A percentile compares a stretch with the other conserved stretches of the same genome.
Evolutionary conservation across 2,888 invertebrate species (phyloP).

Genomic region (Phengaris arion): DNA sequence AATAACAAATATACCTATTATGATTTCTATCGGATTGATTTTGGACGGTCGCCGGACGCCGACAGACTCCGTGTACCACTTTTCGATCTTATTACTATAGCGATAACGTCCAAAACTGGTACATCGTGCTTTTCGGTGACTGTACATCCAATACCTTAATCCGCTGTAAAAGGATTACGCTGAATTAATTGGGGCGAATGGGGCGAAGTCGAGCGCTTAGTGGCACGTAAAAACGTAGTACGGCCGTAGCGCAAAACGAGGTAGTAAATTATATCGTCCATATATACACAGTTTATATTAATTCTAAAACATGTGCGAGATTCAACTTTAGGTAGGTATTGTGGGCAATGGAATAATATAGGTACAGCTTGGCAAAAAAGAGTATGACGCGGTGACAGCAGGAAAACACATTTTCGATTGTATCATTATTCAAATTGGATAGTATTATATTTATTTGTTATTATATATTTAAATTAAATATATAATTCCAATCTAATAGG

Average conservation of each 20-base stretch:
- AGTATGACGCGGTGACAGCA: too few species aligned
- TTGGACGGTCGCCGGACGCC: neutral
- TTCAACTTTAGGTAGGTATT: too few species aligned
- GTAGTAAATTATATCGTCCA: neutral
- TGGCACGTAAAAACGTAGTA: slow-evolving; percentile 15
- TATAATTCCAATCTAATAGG: too few species aligned
- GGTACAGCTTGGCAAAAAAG: too few species aligned
- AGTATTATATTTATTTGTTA: too few species aligned
- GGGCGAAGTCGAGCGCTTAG: slow-evolving; percentile 12
- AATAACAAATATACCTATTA: slow-evolving; percentile 19
- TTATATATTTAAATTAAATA: too few species aligned
- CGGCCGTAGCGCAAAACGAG: neutral
- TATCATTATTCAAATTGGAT: too few species aligned
- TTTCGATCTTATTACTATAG: neutral
- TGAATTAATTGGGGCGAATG: slow-evolving; percentile 21
- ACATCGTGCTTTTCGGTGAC: neutral
- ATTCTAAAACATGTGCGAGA: too few species aligned
- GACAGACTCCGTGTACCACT: neutral
- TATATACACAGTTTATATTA: neutral
- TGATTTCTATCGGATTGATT: slow-evolving; percentile 23
- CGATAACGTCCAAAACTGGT: neutral
- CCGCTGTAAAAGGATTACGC: slow-evolving; percentile 23
- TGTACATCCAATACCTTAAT: slow-evolving; percentile 11
- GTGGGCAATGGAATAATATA: too few species aligned
- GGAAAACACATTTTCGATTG: too few species aligned